A percentile compares a stretch with the other conserved stretches of the same genome.
These are phyloP conservation scores for Tetrax tetrax DNA, from an alignment of 2,113 vertebrate species.

Conservation along the genomic window DNA sequence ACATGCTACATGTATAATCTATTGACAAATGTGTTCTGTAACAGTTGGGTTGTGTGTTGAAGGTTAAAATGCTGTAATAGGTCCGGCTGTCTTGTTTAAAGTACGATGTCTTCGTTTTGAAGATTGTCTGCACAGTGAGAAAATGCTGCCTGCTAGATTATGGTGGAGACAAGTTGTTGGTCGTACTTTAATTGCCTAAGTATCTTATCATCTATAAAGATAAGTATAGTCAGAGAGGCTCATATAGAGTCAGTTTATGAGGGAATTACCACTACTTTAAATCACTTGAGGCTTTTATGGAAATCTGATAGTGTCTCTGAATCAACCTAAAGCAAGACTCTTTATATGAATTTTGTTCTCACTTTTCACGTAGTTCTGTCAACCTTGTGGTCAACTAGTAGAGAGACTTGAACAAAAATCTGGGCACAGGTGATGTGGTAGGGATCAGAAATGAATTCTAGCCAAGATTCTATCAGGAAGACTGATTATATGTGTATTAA, in stretches of 20 bases:
- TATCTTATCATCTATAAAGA: constrained; percentile 22
- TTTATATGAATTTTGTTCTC: not conserved
- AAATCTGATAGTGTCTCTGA: constrained; percentile 12
- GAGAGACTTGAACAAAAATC: not conserved
- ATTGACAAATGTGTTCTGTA: not conserved
- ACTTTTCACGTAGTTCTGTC: not conserved
- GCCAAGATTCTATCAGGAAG: not conserved
- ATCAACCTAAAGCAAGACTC: not conserved
- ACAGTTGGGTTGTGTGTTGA: not conserved
- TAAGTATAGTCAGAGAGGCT: not conserved
- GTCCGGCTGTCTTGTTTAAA: not conserved
- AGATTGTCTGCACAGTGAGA: not conserved
- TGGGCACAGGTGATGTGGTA: not conserved
- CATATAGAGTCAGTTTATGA: not conserved
- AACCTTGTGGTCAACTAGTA: not conserved
- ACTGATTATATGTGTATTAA: not conserved
- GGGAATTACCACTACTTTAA: constrained; percentile 6
- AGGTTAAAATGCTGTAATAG: not conserved
- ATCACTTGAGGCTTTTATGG: constrained; percentile 13
- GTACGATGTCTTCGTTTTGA: not conserved
- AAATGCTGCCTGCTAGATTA: not conserved
- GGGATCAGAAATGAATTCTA: not conserved
- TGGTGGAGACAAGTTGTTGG: not conserved
- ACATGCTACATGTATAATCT: not conserved
- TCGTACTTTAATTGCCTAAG: constrained; percentile 23